Percentiles rank a stretch among this genome's conserved stretches.
Evolutionary conservation across 2,113 vertebrate genomes (phyloP).

Genomic region (Oriolus oriolus): DNA sequence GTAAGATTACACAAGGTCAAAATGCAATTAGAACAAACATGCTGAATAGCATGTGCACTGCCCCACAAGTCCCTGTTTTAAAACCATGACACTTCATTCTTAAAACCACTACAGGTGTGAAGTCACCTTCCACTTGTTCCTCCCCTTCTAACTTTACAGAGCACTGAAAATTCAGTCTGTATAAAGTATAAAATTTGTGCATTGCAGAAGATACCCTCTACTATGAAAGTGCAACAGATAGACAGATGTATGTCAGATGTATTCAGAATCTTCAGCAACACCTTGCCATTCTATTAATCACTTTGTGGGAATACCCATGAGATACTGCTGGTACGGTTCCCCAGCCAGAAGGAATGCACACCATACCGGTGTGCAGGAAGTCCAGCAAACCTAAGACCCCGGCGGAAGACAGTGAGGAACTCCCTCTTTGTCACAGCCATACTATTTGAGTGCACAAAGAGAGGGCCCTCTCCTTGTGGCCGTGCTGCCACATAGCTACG

Average conservation of each 20-base stretch:
- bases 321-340: background rate
- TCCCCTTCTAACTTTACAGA: background rate
- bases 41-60: background rate
- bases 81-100: background rate
- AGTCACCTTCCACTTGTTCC: background rate
- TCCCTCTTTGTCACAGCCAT: background rate
- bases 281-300: background rate
- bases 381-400: background rate
- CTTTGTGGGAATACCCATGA: background rate
- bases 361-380: background rate
- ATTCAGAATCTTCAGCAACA: background rate
- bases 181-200: background rate
- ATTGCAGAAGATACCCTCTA: background rate
- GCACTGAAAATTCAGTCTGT: background rate
- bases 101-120: background rate
- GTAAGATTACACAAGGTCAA: background rate
- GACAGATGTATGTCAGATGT: background rate
- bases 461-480: background rate
- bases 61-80: background rate
- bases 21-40: background rate
- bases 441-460: background rate
- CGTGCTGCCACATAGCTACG: background rate
- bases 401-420: background rate
- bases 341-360: background rate
- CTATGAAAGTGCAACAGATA: background rate